Conservation (phyloP, 2,888 invertebrate genomes). For the Melitaea athalia region DNA sequence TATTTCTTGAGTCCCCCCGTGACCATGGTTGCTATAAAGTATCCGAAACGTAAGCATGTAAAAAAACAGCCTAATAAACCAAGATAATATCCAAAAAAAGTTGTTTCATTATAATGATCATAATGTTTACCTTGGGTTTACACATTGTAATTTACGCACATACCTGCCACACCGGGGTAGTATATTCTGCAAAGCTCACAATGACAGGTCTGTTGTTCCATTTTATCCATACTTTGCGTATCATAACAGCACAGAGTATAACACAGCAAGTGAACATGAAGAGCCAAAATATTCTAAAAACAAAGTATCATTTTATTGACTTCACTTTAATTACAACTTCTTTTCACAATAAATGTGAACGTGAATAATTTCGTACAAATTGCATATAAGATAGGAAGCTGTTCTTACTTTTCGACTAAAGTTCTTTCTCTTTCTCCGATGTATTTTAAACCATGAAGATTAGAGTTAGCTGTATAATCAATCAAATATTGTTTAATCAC, state of each 20-base stretch:
- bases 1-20: too few species aligned
- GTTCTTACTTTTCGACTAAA: slow-evolving; percentile 80
- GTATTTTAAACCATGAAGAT: slow-evolving; percentile 84
- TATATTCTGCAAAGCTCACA: slow-evolving; percentile 88
- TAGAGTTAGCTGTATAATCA: slow-evolving; percentile 84
- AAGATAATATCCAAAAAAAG: too few species aligned
- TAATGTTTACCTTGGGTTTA: too few species aligned
- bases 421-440: slow-evolving; percentile 83
- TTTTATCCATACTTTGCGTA: slow-evolving; percentile 85
- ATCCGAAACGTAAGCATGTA: too few species aligned
- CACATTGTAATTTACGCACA: too few species aligned
- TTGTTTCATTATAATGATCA: too few species aligned
- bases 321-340: not conserved
- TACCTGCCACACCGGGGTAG: slow-evolving; percentile 86
- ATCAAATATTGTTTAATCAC: slow-evolving; percentile 73
- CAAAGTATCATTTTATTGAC: too few species aligned
- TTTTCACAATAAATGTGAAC: not conserved
- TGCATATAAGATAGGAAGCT: not conserved
- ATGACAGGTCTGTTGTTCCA: slow-evolving; percentile 88
- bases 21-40: too few species aligned
- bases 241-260: slow-evolving; percentile 82
- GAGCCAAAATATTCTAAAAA: slow-evolving; percentile 84
- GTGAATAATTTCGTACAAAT: not conserved
- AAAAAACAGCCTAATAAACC: too few species aligned
- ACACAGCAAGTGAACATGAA: slow-evolving; percentile 83